Conservation (phyloP, 2,113 vertebrate species). For the Apus apus region DNA sequence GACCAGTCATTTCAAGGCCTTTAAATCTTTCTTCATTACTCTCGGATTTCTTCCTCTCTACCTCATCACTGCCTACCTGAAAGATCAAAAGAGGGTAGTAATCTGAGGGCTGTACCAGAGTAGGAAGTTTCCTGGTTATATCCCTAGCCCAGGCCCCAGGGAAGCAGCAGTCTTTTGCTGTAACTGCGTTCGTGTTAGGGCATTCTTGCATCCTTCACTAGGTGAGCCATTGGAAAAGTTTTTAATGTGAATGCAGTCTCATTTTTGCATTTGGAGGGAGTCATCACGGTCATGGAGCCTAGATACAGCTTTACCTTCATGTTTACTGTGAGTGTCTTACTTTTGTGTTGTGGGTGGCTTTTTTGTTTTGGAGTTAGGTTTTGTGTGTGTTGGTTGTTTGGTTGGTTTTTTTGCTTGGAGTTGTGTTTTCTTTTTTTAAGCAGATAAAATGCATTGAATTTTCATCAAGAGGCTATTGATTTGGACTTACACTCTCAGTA, state of each 20-base stretch:
- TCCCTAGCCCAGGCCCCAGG: too few species aligned
- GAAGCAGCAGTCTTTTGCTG: neutral
- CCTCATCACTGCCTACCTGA: too few species aligned
- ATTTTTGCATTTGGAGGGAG: neutral
- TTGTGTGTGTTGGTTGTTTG: neutral
- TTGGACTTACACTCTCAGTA: neutral
- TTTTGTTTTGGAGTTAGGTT: neutral
- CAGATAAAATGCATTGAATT: neutral
- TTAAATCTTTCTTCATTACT: too few species aligned
- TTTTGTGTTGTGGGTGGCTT: neutral
- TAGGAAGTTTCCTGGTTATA: too few species aligned
- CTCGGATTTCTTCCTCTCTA: too few species aligned
- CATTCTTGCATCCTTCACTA: neutral
- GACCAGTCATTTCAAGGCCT: too few species aligned
- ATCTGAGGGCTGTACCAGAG: too few species aligned
- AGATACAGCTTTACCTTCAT: neutral
- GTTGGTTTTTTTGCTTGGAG: too few species aligned
- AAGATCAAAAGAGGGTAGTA: too few species aligned
- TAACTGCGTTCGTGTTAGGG: rapidly evolving
- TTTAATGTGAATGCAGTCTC: neutral
- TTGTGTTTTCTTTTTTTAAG: neutral
- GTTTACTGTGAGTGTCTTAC: neutral
- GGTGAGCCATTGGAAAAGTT: neutral
- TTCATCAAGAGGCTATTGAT: neutral
- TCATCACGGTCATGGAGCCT: neutral